A percentile compares a stretch with the other conserved stretches of the same genome.
These are phyloP conservation scores for Reticulitermes lucifugus DNA, from an alignment of 2,888 invertebrate species.

Conservation along the genomic window DNA sequence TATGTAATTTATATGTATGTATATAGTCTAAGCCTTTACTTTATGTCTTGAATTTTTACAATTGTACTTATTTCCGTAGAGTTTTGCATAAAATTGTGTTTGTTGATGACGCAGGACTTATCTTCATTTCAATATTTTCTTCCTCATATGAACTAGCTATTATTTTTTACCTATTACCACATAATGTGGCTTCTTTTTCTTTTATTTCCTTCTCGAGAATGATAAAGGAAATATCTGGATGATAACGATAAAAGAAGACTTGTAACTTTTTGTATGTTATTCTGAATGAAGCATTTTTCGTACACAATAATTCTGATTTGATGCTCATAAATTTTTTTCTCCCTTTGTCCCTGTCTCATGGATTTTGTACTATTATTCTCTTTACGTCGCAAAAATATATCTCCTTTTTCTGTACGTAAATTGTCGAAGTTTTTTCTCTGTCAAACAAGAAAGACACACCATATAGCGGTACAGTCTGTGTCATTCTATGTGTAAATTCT, in stretches of 20 bases:
- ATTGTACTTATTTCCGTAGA: background rate
- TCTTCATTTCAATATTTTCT: background rate
- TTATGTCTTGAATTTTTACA: background rate
- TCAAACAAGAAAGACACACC: too few species aligned
- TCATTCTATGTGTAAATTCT: too few species aligned
- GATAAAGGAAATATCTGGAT: background rate
- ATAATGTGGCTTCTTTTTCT: background rate
- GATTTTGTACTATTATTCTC: too few species aligned
- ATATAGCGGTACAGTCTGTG: too few species aligned
- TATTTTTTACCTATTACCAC: background rate
- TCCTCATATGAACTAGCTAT: background rate
- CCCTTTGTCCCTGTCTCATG: too few species aligned
- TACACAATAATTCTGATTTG: background rate
- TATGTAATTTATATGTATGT: too few species aligned
- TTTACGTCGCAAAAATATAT: too few species aligned
- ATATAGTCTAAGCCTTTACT: background rate
- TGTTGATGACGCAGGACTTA: background rate
- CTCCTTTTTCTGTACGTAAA: too few species aligned
- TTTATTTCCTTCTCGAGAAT: background rate
- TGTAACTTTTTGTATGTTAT: background rate
- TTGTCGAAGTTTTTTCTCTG: too few species aligned
- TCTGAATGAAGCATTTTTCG: background rate
- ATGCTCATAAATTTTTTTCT: background rate
- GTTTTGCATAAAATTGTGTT: background rate
- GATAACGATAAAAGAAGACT: background rate